Conservation (phyloP, 2,888 invertebrate species). For the Melieria omissa region DNA sequence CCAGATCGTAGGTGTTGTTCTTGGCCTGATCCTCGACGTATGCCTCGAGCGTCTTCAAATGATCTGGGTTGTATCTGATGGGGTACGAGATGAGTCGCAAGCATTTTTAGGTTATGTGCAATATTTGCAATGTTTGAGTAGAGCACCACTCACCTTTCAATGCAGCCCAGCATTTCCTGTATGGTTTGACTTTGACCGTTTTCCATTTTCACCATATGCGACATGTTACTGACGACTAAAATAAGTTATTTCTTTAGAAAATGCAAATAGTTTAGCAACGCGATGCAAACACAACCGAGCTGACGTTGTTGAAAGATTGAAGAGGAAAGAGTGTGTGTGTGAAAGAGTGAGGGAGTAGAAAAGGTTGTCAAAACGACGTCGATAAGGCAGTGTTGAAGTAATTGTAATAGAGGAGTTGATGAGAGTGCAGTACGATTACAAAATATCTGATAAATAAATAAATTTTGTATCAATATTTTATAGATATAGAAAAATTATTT, state of each 20-base stretch:
- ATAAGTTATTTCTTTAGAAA: slow-evolving; percentile 2
- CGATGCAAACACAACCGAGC: slow-evolving; percentile 29
- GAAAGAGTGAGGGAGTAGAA: background rate
- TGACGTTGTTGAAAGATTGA: slow-evolving; percentile 30
- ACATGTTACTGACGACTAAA: slow-evolving; percentile 50
- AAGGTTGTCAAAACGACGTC: background rate
- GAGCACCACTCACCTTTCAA: slow-evolving; percentile 79
- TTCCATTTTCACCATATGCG: slow-evolving; percentile 66
- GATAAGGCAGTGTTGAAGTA: slow-evolving; percentile 2
- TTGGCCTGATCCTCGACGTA: slow-evolving; percentile 94
- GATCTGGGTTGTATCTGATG: slow-evolving; percentile 94
- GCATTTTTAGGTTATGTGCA: background rate
- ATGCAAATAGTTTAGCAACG: slow-evolving; percentile 15
- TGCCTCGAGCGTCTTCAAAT: slow-evolving; percentile 87
- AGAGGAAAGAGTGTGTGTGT: background rate
- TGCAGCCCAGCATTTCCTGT: slow-evolving; percentile 87
- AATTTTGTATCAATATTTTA: too few relatives aligned
- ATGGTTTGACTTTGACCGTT: slow-evolving; percentile 73
- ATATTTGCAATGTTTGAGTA: background rate
- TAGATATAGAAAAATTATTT: too few relatives aligned
- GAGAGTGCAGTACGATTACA: too few relatives aligned
- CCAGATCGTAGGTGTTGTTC: slow-evolving; percentile 95
- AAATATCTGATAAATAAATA: too few relatives aligned
- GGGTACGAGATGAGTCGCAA: slow-evolving; percentile 9
- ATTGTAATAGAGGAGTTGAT: too few relatives aligned